phyloP scores from a whole-genome alignment of 1,140 invertebrate genomes.

The Drosophila nikananu region DNA sequence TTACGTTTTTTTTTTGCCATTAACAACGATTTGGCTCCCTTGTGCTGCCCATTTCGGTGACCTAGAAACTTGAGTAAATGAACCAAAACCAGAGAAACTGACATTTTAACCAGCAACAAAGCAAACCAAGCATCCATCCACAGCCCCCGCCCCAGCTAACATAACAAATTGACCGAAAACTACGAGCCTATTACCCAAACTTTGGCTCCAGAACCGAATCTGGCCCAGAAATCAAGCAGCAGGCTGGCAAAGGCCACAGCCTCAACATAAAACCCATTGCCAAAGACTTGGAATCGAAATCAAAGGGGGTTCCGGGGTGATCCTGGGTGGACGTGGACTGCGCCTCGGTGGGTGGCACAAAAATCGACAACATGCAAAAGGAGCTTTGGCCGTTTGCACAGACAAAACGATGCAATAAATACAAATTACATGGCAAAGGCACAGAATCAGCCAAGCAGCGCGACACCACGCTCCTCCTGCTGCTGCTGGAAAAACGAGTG shows the following conservation, averaged over 20 bases:
- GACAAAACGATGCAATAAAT: conserved; percentile 84
- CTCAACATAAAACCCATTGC: conserved; percentile 77
- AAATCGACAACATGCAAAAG: conserved; percentile 80
- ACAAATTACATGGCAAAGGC: conserved; percentile 80
- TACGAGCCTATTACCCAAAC: conserved; percentile 78
- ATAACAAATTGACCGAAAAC: conserved; percentile 84
- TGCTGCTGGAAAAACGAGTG: not conserved
- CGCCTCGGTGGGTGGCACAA: conserved; percentile 15
- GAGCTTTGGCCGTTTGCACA: conserved; percentile 79
- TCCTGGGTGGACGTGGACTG: not conserved
- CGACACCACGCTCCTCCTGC: conserved; percentile 6
- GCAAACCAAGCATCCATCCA: conserved; percentile 44
- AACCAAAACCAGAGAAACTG: conserved; percentile 71
- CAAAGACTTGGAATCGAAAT: conserved; percentile 50
- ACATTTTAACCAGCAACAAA: conserved; percentile 77
- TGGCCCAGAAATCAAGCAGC: conserved; percentile 72
- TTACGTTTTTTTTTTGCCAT: conserved; percentile 1
- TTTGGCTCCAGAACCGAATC: conserved; percentile 54
- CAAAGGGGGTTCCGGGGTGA: conserved; percentile 9
- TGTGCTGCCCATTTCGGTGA: conserved; percentile 51
- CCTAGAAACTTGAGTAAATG: conserved; percentile 69
- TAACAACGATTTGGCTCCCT: conserved; percentile 37
- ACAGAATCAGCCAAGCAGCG: conserved; percentile 59
- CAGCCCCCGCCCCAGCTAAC: conserved; percentile 29
- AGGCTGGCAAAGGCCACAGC: conserved; percentile 48